A percentile compares a stretch with the other conserved stretches of the same genome.
These are phyloP conservation scores for Agelastica alni DNA, from an alignment of 2,888 invertebrate genomes.

Conservation along the genomic window DNA sequence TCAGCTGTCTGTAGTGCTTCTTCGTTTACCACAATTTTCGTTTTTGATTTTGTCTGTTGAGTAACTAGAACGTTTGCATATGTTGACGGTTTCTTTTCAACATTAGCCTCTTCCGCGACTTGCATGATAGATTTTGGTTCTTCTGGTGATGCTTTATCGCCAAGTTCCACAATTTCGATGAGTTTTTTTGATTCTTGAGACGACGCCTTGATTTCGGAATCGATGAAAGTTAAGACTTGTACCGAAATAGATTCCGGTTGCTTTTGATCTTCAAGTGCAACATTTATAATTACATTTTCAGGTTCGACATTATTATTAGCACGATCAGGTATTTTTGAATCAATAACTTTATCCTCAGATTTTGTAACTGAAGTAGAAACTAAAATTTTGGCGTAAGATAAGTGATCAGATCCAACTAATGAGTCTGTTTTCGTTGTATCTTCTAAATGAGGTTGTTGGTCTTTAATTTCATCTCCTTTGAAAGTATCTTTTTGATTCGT, in stretches of 20 bases:
- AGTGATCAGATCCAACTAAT: not conserved
- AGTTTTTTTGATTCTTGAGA: not conserved
- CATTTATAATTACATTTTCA: not conserved
- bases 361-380: not conserved
- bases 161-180: not conserved
- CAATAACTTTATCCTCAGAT: not conserved
- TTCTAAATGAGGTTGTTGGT: too few relatives aligned
- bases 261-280: not conserved
- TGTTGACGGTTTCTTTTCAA: not conserved
- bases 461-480: too few relatives aligned
- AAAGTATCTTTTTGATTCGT: not conserved
- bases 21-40: not conserved
- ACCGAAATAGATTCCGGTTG: not conserved
- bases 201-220: not conserved
- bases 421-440: too few relatives aligned
- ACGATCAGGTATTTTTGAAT: not conserved
- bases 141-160: not conserved
- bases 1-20: too few relatives aligned
- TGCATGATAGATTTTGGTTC: not conserved
- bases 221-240: not conserved
- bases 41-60: not conserved
- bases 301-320: not conserved
- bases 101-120: not conserved
- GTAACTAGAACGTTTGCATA: not conserved
- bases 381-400: not conserved